A percentile compares a stretch with the other conserved stretches of the same genome.
Evolutionary conservation across 2,797 vertebrate species (phyloP).

Genomic region (Coccyzus lansbergi): DNA sequence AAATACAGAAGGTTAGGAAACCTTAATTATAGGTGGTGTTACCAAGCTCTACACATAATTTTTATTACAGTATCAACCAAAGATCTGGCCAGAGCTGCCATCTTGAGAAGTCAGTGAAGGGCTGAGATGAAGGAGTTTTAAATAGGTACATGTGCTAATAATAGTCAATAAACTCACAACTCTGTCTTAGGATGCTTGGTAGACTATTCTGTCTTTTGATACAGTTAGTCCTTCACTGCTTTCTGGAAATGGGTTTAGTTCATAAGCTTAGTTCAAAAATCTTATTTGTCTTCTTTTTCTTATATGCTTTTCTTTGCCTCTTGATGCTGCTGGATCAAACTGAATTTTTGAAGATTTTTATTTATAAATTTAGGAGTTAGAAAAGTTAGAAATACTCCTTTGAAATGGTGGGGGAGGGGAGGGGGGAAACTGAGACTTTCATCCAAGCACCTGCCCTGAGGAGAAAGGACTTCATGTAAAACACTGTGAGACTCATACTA

Average conservation of each 20-base stretch:
- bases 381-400: background rate
- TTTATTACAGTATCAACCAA: constrained; percentile 36
- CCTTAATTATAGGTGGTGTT: constrained; percentile 28
- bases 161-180: background rate
- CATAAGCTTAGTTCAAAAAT: background rate
- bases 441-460: background rate
- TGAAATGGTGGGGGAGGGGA: too few relatives aligned
- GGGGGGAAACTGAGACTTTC: too few relatives aligned
- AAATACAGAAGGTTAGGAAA: constrained; percentile 53
- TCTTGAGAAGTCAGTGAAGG: background rate
- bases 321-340: background rate
- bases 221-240: background rate
- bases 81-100: background rate
- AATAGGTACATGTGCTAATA: background rate
- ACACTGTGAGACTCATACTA: constrained; percentile 6
- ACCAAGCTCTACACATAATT: background rate
- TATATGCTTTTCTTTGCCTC: background rate
- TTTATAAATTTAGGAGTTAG: background rate
- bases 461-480: constrained; percentile 7
- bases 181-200: background rate
- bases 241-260: background rate
- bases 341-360: background rate
- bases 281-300: background rate
- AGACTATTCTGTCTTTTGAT: background rate
- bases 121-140: background rate